A percentile compares a stretch with the other conserved stretches of the same genome.
Conservation (phyloP, 2,888 invertebrate genomes). For the Rhopalosiphum nymphaeae region DNA sequence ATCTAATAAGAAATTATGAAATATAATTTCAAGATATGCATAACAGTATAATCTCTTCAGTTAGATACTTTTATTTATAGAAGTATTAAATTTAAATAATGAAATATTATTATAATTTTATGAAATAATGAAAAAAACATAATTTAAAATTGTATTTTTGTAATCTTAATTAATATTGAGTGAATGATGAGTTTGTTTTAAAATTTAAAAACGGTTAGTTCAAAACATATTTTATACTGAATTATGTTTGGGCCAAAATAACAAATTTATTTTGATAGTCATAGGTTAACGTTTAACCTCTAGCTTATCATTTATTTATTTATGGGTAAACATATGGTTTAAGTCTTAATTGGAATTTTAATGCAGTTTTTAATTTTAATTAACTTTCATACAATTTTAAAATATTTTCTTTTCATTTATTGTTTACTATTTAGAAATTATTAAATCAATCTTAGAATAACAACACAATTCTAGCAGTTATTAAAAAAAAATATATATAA, state of each 20-base stretch:
- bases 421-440: background rate
- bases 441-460: background rate
- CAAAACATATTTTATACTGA: background rate
- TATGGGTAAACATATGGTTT: background rate
- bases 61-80: background rate
- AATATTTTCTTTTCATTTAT: background rate
- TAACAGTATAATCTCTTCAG: background rate
- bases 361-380: slow-evolving; percentile 19
- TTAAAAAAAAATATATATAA: background rate
- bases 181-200: background rate
- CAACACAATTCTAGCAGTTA: background rate
- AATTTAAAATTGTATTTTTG: background rate
- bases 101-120: background rate
- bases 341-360: slow-evolving; percentile 11
- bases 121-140: too few species aligned
- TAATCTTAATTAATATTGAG: background rate
- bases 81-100: background rate
- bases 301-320: slow-evolving; percentile 44
- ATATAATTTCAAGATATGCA: background rate
- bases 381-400: background rate
- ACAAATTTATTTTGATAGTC: slow-evolving; percentile 11
- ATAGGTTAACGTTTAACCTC: slow-evolving; percentile 43
- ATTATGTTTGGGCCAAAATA: slow-evolving; percentile 27
- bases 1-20: background rate
- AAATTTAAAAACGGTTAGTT: background rate